Conservation (phyloP, 2,888 invertebrate genomes). For the Sarcophaga subvicina region DNA sequence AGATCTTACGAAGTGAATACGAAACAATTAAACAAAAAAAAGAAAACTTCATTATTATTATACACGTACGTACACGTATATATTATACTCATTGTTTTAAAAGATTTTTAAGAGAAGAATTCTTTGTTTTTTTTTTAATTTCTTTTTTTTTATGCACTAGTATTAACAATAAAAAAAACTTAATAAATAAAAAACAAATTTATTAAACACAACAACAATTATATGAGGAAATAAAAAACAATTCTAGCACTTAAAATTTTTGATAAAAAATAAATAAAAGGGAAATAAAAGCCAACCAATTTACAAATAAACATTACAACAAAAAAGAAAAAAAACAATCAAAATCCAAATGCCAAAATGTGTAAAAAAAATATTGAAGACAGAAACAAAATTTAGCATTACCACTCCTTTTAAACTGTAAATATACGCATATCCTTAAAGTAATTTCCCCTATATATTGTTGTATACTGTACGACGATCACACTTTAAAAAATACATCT, state of each 20-base stretch:
- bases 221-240: slow-evolving; percentile 13
- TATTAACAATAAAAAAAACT: slow-evolving; percentile 47
- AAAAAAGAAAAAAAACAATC: slow-evolving; percentile 27
- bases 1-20: background rate
- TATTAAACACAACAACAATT: slow-evolving; percentile 17
- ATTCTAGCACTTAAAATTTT: slow-evolving; percentile 57
- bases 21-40: background rate
- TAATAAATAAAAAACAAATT: background rate
- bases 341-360: slow-evolving; percentile 56
- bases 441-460: no score
- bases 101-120: slow-evolving; percentile 26
- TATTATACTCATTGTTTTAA: slow-evolving; percentile 33
- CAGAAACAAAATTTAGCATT: slow-evolving; percentile 44
- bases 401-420: slow-evolving; percentile 17
- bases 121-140: background rate
- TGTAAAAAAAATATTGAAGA: slow-evolving; percentile 37
- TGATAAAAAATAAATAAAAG: slow-evolving; percentile 22
- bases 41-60: background rate
- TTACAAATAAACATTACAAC: background rate
- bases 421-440: background rate
- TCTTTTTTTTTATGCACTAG: slow-evolving; percentile 55
- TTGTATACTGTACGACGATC: no score
- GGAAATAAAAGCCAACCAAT: slow-evolving; percentile 13
- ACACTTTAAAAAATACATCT: no score
- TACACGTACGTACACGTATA: no score